Percentiles rank a stretch among this genome's conserved stretches.
Evolutionary conservation across 2,888 invertebrate species (phyloP).

Genomic region (Phalangium opilio): DNA sequence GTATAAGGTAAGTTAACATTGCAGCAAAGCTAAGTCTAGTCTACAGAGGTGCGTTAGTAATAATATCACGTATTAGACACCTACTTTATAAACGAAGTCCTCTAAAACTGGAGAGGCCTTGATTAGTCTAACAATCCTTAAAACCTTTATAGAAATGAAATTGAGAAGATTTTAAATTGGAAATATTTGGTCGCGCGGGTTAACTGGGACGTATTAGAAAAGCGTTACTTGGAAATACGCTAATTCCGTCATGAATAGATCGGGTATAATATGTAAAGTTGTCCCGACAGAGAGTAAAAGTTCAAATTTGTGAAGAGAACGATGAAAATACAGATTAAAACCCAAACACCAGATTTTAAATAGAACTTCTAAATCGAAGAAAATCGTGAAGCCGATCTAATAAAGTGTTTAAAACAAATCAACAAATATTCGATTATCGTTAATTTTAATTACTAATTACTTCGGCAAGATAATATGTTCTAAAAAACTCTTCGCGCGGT

Average conservation of each 20-base stretch:
- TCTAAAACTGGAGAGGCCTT: constrained; percentile 97
- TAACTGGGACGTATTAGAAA: too few relatives aligned
- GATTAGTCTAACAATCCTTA: constrained; percentile 83
- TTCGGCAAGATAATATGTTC: constrained; percentile 86
- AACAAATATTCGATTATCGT: too few relatives aligned
- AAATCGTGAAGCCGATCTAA: constrained; percentile 78
- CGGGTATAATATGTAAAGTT: constrained; percentile 79
- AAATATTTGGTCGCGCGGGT: too few relatives aligned
- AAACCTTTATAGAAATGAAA: too few relatives aligned
- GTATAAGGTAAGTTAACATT: too few relatives aligned
- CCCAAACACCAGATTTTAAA: constrained; percentile 97
- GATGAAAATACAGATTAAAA: constrained; percentile 83
- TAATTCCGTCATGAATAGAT: constrained; percentile 70
- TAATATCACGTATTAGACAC: constrained; percentile 33
- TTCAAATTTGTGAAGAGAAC: constrained; percentile 96
- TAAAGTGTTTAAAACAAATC: constrained; percentile 22
- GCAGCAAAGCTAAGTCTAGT: too few relatives aligned
- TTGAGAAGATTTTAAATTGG: too few relatives aligned
- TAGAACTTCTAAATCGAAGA: constrained; percentile 82
- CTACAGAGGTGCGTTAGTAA: too few relatives aligned
- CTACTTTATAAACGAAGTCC: constrained; percentile 57
- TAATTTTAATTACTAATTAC: too few relatives aligned
- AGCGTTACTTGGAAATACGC: constrained; percentile 80
- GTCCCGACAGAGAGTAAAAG: constrained; percentile 81
- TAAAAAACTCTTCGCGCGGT: constrained; percentile 47